Evolutionary conservation across 2,113 vertebrate genomes (phyloP).

Genomic region (Phyllostomus discolor): DNA sequence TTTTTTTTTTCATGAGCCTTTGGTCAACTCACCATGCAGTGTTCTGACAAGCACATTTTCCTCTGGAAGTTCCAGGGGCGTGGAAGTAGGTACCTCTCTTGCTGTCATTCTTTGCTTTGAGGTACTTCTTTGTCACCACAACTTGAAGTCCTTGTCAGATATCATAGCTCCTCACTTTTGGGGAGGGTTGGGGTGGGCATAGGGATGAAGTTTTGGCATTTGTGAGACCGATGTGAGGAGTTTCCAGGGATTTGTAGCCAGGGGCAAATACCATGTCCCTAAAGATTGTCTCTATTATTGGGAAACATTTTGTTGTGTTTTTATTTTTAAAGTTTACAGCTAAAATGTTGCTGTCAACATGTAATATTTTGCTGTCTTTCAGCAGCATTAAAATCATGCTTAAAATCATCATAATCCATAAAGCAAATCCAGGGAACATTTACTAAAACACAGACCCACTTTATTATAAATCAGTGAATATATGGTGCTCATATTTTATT

Average conservation of each 20-base stretch:
- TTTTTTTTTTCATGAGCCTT: not conserved
- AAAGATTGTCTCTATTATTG: not conserved
- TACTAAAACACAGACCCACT: not conserved
- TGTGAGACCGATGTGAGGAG: not conserved
- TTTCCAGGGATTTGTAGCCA: not conserved
- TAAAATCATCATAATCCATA: not conserved
- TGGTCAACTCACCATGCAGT: not conserved
- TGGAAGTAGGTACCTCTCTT: not conserved
- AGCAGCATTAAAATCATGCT: not conserved
- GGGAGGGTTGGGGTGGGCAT: not conserved
- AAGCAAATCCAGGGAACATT: not conserved
- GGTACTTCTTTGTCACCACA: not conserved
- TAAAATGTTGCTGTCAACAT: not conserved
- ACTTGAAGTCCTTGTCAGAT: not conserved
- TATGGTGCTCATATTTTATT: slow-evolving; percentile 65
- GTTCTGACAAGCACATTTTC: not conserved
- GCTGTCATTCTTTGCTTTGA: not conserved
- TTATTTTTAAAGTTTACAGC: not conserved
- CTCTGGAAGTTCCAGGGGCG: not conserved
- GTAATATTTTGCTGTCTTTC: slow-evolving; percentile 7
- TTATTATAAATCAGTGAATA: slow-evolving; percentile 36
- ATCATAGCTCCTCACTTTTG: not conserved
- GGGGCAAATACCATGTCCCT: not conserved
- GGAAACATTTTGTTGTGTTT: not conserved
- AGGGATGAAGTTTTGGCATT: not conserved